Conservation (phyloP, 2,797 vertebrate species). For the Malurus splendens region DNA sequence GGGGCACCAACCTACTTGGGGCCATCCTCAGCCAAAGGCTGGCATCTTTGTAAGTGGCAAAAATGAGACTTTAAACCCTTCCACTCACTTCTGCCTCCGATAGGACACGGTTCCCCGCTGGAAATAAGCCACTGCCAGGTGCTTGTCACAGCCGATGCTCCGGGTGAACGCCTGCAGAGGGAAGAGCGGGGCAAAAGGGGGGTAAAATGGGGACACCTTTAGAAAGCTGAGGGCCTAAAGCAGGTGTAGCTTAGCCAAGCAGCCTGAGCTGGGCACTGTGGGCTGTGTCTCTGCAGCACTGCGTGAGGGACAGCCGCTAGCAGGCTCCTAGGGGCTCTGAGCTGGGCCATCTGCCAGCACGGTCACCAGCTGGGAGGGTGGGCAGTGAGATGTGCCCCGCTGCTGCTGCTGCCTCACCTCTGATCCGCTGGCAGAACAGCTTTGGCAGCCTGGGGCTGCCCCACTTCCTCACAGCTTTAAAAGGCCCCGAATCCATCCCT, state of each 20-base stretch:
- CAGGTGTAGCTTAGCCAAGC: background rate
- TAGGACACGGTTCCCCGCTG: conserved; percentile 86
- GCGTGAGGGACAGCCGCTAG: background rate
- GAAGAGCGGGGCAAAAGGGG: background rate
- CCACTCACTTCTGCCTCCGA: conserved; percentile 81
- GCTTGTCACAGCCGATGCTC: conserved; percentile 88
- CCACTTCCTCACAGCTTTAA: background rate
- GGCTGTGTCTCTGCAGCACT: background rate
- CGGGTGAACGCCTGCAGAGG: conserved; percentile 82
- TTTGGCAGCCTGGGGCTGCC: background rate
- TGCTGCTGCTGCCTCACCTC: background rate
- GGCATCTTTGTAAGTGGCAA: background rate
- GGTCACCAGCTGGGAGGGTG: background rate
- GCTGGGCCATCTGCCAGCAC: background rate
- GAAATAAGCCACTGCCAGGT: conserved; percentile 93
- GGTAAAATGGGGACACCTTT: background rate
- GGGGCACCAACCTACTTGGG: background rate
- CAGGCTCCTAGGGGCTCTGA: background rate
- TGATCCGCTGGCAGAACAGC: background rate
- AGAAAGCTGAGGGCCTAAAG: fast-evolving
- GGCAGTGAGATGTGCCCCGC: background rate
- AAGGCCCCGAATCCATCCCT: background rate
- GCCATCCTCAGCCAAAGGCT: background rate
- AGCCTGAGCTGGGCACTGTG: background rate
- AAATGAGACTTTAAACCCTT: background rate